Evolutionary conservation across 2,888 invertebrate genomes (phyloP), one percentile per base, ranked within the genome.

Genomic region (Pycnomerus fuliginosus): DNA sequence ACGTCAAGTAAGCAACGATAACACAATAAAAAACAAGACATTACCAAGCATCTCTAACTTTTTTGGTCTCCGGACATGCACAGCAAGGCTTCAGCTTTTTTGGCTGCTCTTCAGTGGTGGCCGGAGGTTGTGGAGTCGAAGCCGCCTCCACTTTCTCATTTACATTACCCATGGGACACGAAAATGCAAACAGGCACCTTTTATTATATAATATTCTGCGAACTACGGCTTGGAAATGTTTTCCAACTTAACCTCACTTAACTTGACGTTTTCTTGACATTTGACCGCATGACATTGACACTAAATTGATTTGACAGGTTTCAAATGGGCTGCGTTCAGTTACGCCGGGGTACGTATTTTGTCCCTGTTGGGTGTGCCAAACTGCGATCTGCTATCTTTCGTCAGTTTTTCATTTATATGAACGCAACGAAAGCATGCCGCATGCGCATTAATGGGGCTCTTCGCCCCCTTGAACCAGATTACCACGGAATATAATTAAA

Each of bases 1-100:
- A 33, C 37, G 44, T 47, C 13, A 30, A 30, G 30, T 22, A 41
- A 40, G 14, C 27, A 7, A 8, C 14, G 37, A 20, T 11, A 28
- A 14, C 5, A 20, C 8, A 4, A 20, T 5, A 20, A 20, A 12
- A 5, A 30, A 25, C 12, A 31, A 28, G 39, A 28, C 23, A 46
- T 74, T 78, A 95, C 95, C 97, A 97, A 53, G 84, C 83, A 76
- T 97, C 97, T 63, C 97, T 77, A 17, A 75, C 84, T 73, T 82
- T 83, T 72, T 93, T 96, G 0, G 96, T 97, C 75, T 97, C 96
- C 0, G 96, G 96, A 72, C 97, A 97, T 2, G 96, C 96, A 77
- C 97, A 97, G 65, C 97, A 97, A 2, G 96, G 88, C 69, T 95
- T 97, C 49, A 92, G 74, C 67, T 92, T 91, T 30, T 87, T 85